phyloP scores from a whole-genome alignment of 2,797 vertebrate species.

The Chloroceryle inda region DNA sequence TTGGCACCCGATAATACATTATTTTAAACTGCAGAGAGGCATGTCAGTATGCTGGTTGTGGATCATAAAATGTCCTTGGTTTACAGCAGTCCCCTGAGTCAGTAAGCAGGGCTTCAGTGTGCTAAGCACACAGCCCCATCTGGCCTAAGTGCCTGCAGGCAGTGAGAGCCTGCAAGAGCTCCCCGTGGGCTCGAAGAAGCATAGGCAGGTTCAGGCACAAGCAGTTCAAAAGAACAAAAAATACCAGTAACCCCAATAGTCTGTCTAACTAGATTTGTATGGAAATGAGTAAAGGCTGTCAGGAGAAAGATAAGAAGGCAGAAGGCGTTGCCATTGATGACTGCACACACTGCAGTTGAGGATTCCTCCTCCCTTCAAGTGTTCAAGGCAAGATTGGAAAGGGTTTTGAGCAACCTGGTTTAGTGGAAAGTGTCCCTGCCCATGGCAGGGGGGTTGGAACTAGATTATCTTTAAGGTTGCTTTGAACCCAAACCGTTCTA shows the following conservation, averaged over 20 bases:
- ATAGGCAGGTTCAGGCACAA: not conserved
- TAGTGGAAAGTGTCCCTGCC: not conserved
- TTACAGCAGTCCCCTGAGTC: not conserved
- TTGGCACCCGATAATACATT: not conserved
- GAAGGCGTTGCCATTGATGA: not conserved
- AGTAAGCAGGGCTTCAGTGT: not conserved
- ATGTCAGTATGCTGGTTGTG: not conserved
- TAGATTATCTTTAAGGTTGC: not conserved
- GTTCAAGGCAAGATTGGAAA: not conserved
- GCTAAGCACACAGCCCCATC: not conserved
- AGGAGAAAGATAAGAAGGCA: not conserved
- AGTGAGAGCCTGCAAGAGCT: rapidly evolving
- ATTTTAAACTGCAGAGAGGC: not conserved
- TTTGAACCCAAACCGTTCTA: too few relatives aligned
- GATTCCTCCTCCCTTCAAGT: not conserved
- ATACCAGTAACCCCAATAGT: not conserved
- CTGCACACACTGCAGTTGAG: not conserved
- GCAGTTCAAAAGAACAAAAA: not conserved
- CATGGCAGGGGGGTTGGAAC: not conserved
- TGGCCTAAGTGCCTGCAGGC: rapidly evolving
- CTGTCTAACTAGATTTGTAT: not conserved
- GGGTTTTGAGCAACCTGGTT: not conserved
- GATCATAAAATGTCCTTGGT: not conserved
- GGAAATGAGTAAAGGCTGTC: not conserved
- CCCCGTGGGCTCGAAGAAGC: not conserved